Evolutionary conservation across 2,113 vertebrate genomes (phyloP).

Genomic region (Dasyurus viverrinus): DNA sequence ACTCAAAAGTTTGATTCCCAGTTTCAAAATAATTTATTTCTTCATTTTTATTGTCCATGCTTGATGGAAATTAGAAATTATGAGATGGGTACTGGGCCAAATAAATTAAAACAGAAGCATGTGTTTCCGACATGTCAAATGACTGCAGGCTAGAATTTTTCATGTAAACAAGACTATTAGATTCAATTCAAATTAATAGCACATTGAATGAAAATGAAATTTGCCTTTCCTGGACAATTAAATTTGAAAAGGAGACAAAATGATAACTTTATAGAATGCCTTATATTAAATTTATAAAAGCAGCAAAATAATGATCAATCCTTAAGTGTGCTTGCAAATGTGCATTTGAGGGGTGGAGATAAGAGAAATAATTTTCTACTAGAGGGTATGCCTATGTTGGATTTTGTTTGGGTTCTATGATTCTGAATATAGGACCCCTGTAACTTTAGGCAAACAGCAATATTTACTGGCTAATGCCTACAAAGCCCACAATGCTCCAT

Average conservation of each 20-base stretch:
- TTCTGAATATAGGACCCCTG: neutral
- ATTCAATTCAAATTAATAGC: conserved; percentile 58
- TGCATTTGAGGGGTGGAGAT: neutral
- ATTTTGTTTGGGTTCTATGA: neutral
- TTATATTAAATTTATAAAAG: conserved; percentile 10
- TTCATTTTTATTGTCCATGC: conserved; percentile 46
- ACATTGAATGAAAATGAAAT: conserved; percentile 57
- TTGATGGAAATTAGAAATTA: conserved; percentile 27
- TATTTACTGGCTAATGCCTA: neutral
- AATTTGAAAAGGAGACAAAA: conserved; percentile 35
- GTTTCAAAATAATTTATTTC: conserved; percentile 18
- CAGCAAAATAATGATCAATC: conserved; percentile 36
- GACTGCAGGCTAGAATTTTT: conserved; percentile 62
- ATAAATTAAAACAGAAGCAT: conserved; percentile 61
- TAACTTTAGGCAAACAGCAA: neutral
- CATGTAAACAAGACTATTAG: conserved; percentile 64
- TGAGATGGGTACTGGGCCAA: conserved; percentile 29
- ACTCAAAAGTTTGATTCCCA: conserved; percentile 39
- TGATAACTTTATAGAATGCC: conserved; percentile 39
- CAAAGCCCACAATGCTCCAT: neutral
- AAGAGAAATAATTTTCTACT: conserved; percentile 27
- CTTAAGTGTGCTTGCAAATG: neutral
- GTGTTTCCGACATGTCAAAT: conserved; percentile 64
- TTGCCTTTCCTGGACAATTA: conserved; percentile 46
- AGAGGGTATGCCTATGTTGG: neutral